phyloP scores from a whole-genome alignment of 2,113 vertebrate species.

The Ahaetulla prasina region DNA sequence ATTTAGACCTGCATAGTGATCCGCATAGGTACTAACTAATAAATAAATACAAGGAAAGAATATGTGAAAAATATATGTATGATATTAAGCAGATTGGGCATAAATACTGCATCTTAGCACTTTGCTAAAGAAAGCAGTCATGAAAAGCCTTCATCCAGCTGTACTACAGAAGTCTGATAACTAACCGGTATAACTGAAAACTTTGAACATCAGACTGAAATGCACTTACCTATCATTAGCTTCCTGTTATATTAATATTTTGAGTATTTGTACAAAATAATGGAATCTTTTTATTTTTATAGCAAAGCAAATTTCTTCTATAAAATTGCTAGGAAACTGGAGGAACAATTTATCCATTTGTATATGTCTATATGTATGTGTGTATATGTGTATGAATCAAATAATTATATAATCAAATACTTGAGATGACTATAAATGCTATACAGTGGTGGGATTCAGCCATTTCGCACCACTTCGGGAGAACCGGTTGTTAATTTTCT shows the following conservation, averaged over 20 bases:
- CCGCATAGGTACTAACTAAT: slow-evolving; percentile 28
- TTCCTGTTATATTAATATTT: slow-evolving; percentile 34
- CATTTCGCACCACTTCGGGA: too few species aligned
- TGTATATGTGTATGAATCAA: not conserved
- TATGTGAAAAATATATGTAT: slow-evolving; percentile 32
- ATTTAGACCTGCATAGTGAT: slow-evolving; percentile 39
- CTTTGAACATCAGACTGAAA: slow-evolving; percentile 18
- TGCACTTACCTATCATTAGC: slow-evolving; percentile 30
- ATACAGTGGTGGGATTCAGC: too few species aligned
- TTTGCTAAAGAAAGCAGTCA: slow-evolving; percentile 38
- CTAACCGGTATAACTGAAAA: slow-evolving; percentile 51
- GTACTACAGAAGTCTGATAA: slow-evolving; percentile 57
- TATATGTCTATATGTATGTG: not conserved
- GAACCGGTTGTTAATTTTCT: too few species aligned
- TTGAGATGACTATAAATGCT: not conserved
- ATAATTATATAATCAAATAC: not conserved
- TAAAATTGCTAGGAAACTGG: not conserved
- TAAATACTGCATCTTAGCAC: slow-evolving; percentile 32
- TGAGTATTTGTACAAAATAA: not conserved
- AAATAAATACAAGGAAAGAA: slow-evolving; percentile 50
- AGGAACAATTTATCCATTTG: not conserved
- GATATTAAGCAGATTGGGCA: slow-evolving; percentile 40
- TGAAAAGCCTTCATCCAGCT: slow-evolving; percentile 52
- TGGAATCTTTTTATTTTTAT: not conserved
- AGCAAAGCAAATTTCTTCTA: not conserved